These are phyloP conservation scores for Schizaphis graminum DNA, from an alignment of 2,888 invertebrate genomes.

Conservation along the genomic window DNA sequence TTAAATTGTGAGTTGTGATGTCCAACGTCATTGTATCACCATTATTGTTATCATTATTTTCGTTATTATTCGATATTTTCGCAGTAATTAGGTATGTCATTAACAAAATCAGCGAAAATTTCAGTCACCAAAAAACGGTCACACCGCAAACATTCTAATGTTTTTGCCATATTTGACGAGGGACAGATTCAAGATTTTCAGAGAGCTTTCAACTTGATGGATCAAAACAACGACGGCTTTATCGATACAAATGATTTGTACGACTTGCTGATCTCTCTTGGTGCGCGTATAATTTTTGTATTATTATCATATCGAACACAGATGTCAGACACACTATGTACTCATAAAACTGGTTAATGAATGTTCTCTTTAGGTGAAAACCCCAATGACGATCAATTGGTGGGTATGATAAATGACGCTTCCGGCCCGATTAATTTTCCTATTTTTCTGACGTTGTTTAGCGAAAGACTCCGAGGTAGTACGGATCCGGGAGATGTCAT, in stretches of 20 bases:
- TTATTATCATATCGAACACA: background rate
- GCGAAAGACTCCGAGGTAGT: slow-evolving; percentile 96
- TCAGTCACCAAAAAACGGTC: slow-evolving; percentile 93
- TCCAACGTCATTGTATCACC: background rate
- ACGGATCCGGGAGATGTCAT: slow-evolving; percentile 99
- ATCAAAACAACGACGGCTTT: slow-evolving; percentile 98
- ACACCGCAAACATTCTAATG: slow-evolving; percentile 85
- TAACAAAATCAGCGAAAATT: slow-evolving; percentile 75
- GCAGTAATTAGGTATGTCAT: background rate
- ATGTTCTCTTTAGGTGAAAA: slow-evolving; percentile 81
- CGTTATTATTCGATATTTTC: background rate
- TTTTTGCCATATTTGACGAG: slow-evolving; percentile 99
- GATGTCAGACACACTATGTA: background rate
- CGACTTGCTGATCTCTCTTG: slow-evolving; percentile 98
- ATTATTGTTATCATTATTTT: background rate
- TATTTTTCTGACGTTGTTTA: slow-evolving; percentile 98
- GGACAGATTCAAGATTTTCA: slow-evolving; percentile 99
- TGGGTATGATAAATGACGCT: slow-evolving; percentile 98
- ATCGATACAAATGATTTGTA: slow-evolving; percentile 98
- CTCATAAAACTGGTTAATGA: background rate
- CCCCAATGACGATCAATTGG: slow-evolving; percentile 95
- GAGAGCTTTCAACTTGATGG: slow-evolving; percentile 99
- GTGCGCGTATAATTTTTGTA: slow-evolving; percentile 72
- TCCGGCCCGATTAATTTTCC: slow-evolving; percentile 99
- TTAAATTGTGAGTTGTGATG: background rate